Percentiles rank a stretch among this genome's conserved stretches.
These are phyloP conservation scores for Tragopan temminckii DNA, from an alignment of 2,797 vertebrate genomes.

Conservation along the genomic window DNA sequence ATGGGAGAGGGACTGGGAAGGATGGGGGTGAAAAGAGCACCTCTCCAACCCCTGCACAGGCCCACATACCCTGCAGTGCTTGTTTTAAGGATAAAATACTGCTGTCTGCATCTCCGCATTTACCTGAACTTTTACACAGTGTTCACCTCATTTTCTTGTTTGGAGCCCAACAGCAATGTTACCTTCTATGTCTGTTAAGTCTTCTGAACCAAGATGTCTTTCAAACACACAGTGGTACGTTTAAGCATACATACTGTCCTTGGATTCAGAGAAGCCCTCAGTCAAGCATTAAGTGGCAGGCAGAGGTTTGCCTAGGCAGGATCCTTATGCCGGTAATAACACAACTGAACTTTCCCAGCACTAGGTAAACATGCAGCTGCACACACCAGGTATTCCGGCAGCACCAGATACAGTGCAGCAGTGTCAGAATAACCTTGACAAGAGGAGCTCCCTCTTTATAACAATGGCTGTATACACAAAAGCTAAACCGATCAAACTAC, in stretches of 20 bases:
- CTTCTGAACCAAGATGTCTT: not conserved
- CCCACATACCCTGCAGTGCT: not conserved
- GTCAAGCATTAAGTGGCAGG: not conserved
- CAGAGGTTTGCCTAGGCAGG: conserved; percentile 6
- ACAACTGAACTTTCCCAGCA: not conserved
- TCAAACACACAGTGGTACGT: not conserved
- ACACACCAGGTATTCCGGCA: not conserved
- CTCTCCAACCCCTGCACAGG: not conserved
- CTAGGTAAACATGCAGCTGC: not conserved
- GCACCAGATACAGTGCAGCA: not conserved
- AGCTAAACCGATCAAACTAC: not conserved
- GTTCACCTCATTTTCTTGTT: conserved; percentile 54
- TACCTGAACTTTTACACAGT: not conserved
- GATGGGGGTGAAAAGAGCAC: not conserved
- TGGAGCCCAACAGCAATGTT: not conserved
- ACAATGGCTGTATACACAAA: not conserved
- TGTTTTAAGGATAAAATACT: not conserved
- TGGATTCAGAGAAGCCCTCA: not conserved
- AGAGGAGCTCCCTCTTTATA: not conserved
- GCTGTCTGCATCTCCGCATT: not conserved
- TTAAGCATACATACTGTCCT: not conserved
- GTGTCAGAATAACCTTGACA: conserved; percentile 24
- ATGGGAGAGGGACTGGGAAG: not conserved
- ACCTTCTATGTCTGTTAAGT: not conserved
- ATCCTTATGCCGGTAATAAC: not conserved